Base-by-base conservation (phyloP, 2,888 invertebrate species). In the Aleiodes alternator region DNA sequence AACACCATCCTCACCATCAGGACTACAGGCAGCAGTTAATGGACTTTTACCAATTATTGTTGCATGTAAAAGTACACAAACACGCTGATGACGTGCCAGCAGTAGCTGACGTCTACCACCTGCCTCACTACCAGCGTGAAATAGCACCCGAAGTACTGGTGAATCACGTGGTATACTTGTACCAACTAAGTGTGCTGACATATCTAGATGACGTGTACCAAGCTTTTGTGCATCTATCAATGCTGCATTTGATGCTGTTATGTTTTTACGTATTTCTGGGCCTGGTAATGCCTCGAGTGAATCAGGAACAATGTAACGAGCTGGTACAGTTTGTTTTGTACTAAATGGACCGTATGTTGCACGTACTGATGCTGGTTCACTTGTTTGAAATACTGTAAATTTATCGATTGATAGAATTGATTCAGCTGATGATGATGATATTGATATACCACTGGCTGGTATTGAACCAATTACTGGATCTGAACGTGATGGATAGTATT, bases 311-410 rank as follows among this genome's bases (percentile, higher is more conserved):
- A 97, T 95, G 87, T 96, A 96, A 56, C 95, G 92, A 1, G 97
- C 96, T 53, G 97, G 97, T 53, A 98, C 97, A 0, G 97, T 97
- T 90, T 98, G 97, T 87, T 97, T 97, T 72, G 97, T 97, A 82
- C 96, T 96, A 90, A 98, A 98, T 7, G 98, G 98, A 4, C 98
- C 98, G 87, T 97, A 97, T 55, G 95, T 96, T 68, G 97, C 97
- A 77, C 97, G 92, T 56, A 98, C 95, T 31, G 97, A 96, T 48
- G 96, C 96, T 31, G 97, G 96, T 82, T 96, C 95, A 64, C 96
- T 95, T 53, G 96, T 96, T 89, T 97, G 96, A 84, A 98, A 94
- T 51, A 98, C 96, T 75, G 97, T 96, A 89, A 98, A 97, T 79
- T 96, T 94, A 90, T 97, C 96, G 79, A 95, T 92, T 71, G 96